These are phyloP conservation scores for Philopedon plagiatum DNA, from an alignment of 2,888 invertebrate species.

Conservation along the genomic window DNA sequence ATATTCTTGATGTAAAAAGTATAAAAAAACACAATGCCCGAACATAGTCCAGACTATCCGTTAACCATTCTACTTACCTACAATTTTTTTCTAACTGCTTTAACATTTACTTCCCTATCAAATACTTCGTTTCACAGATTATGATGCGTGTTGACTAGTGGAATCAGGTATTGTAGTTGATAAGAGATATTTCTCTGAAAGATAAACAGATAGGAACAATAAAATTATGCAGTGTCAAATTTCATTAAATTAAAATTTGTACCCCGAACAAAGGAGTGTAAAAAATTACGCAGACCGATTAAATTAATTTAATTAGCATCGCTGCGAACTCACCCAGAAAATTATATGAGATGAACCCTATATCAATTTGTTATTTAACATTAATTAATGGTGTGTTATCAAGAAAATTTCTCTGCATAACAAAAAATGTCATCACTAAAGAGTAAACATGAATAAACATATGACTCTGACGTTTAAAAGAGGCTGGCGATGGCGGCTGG, in stretches of 20 bases:
- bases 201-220: constrained; percentile 28
- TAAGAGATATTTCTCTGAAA: constrained; percentile 21
- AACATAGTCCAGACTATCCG: too few relatives aligned
- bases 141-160: neutral
- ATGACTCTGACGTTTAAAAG: neutral
- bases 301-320: neutral
- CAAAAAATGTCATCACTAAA: neutral
- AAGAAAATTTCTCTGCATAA: neutral
- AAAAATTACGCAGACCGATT: neutral
- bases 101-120: constrained; percentile 9
- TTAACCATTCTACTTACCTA: constrained; percentile 3
- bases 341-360: neutral
- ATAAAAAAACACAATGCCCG: too few relatives aligned
- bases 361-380: constrained; percentile 17
- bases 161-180: constrained; percentile 28
- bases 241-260: neutral
- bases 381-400: neutral
- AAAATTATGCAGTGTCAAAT: neutral
- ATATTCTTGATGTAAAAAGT: too few relatives aligned
- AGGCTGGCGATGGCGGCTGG: too few relatives aligned
- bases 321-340: constrained; percentile 17
- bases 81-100: neutral
- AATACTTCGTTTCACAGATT: constrained; percentile 11
- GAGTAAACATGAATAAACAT: constrained; percentile 10
- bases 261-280: neutral